phyloP scores from a whole-genome alignment of 2,113 vertebrate species.

The Cygnus buccinator region DNA sequence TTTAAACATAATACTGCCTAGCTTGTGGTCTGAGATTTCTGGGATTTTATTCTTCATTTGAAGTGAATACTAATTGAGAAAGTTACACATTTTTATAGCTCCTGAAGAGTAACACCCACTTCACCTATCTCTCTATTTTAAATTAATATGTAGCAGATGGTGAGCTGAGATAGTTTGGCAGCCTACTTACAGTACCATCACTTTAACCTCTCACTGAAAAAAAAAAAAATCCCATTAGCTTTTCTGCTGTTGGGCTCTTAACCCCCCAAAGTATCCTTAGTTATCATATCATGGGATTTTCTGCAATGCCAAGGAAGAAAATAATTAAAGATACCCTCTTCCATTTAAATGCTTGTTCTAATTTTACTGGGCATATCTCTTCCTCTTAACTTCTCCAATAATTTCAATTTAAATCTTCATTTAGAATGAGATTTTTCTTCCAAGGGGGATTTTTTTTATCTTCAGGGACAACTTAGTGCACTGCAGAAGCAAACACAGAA shows the following conservation, averaged over 20 bases:
- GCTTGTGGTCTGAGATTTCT: constrained; percentile 26
- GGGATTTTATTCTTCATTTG: constrained; percentile 55
- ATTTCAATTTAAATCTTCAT: constrained; percentile 69
- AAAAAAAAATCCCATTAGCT: constrained; percentile 70
- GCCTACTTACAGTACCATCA: constrained; percentile 66
- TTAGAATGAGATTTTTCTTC: constrained; percentile 72
- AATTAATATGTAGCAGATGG: constrained; percentile 72
- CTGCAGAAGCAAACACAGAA: constrained; percentile 46
- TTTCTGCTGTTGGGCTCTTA: constrained; percentile 68
- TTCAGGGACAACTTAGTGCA: constrained; percentile 47
- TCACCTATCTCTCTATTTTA: constrained; percentile 62
- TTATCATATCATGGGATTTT: constrained; percentile 62
- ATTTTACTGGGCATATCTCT: constrained; percentile 67
- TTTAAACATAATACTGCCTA: constrained; percentile 43
- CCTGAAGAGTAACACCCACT: constrained; percentile 50
- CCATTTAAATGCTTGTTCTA: constrained; percentile 67
- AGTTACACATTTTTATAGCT: constrained; percentile 50
- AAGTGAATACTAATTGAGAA: constrained; percentile 60
- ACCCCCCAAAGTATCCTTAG: constrained; percentile 55
- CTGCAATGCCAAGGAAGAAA: constrained; percentile 62
- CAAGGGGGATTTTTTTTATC: constrained; percentile 64
- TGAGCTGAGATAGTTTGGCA: constrained; percentile 70
- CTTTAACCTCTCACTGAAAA: constrained; percentile 66
- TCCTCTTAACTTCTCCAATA: constrained; percentile 46
- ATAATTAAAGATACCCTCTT: constrained; percentile 67